Evolutionary conservation across 2,888 invertebrate species (phyloP), one percentile per base, ranked within the genome.

Genomic region (Cephus nigrinus): DNA sequence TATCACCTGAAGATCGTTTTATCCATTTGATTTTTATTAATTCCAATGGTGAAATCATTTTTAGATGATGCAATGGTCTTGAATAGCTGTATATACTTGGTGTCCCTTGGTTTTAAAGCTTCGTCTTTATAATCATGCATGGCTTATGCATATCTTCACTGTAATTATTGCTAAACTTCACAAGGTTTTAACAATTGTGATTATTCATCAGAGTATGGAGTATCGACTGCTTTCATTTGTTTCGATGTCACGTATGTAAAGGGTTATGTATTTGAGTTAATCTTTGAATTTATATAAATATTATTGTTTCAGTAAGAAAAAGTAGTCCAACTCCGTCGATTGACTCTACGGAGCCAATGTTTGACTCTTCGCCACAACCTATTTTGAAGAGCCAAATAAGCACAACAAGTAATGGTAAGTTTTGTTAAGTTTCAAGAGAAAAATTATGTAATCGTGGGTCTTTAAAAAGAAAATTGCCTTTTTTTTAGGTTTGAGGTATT

Each of bases 311-410:
- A 90, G 89, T 88, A 12, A 86, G 86, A 82, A 86, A 86, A 80
- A 82, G 83, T 79, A 87, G 86, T 77, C 79, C 85, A 78, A 86
- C 85, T 73, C 82, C 84, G 69, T 89, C 88, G 33, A 81, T 84
- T 68, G 86, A 88, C 40, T 89, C 86, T 73, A 84, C 84, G 76
- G 86, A 86, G 76, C 85, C 86, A 68, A 79, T 89, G 75, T 86
- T 83, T 75, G 82, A 88, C 80, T 82, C 84, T 69, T 86, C 86
- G 79, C 80, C 84, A 75, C 82, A 82, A 78, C 77, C 84, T 68
- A 77, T 82, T 75, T 80, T 81, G 74, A 84, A 83, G 80, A 77
- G 81, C 69, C 85, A 83, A 77, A 81, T 79, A 79, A 84, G 74
- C 69, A 34, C 74, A 36, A 69, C 68, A 30, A 79, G 76, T 77